These are phyloP conservation scores for Cyaniris semiargus DNA, from an alignment of 2,888 invertebrate species.

Conservation along the genomic window DNA sequence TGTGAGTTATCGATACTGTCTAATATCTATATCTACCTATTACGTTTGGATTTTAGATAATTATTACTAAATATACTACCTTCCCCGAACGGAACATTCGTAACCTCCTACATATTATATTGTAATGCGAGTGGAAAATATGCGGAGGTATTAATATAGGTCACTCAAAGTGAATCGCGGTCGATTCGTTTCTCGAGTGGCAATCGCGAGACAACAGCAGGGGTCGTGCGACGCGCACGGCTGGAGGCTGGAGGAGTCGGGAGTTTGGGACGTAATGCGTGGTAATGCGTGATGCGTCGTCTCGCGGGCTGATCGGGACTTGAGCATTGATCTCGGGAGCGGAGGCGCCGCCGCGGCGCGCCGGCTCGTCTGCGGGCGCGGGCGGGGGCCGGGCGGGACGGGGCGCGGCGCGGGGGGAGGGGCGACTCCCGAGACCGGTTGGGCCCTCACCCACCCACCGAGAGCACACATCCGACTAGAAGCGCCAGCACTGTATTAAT, in stretches of 20 bases:
- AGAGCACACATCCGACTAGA: background rate
- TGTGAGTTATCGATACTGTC: too few relatives aligned
- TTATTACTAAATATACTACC: too few relatives aligned
- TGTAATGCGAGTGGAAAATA: background rate
- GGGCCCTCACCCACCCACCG: background rate
- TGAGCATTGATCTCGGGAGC: slow-evolving; percentile 35
- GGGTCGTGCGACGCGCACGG: too few relatives aligned
- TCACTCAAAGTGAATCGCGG: background rate
- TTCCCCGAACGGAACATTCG: background rate
- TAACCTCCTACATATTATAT: background rate
- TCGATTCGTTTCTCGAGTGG: background rate
- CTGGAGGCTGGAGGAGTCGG: background rate
- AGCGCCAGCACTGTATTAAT: background rate
- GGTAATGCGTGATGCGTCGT: background rate
- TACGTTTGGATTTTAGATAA: background rate
- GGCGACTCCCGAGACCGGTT: slow-evolving; percentile 14
- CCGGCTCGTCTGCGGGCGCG: slow-evolving; percentile 38
- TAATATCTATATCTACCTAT: too few relatives aligned
- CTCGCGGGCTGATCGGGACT: slow-evolving; percentile 34
- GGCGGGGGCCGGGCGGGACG: slow-evolving; percentile 30
- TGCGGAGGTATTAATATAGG: background rate
- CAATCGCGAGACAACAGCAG: background rate
- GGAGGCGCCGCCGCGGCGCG: slow-evolving; percentile 38
- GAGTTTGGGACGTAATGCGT: background rate
- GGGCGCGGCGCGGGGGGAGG: slow-evolving; percentile 37